phyloP scores from a whole-genome alignment of 2,888 invertebrate genomes.

The Oligia fasciuncula region DNA sequence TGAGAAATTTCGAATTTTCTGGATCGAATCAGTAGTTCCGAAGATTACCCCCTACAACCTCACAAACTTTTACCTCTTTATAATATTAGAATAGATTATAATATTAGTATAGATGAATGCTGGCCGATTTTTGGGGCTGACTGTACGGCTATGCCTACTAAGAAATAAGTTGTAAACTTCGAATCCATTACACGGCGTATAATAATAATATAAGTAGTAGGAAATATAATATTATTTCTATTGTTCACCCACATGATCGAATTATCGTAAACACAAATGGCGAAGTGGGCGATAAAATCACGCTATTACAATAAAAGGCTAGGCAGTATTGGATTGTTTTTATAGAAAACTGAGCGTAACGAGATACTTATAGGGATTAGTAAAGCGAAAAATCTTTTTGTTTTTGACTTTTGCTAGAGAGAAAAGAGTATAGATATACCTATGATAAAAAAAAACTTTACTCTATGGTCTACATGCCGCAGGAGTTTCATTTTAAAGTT shows the following conservation, averaged over 20 bases:
- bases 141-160: too few relatives aligned
- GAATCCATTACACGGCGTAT: not conserved
- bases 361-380: not conserved
- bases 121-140: not conserved
- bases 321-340: conserved; percentile 24
- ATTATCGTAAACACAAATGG: conserved; percentile 59
- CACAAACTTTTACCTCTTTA: too few relatives aligned
- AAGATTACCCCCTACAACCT: too few relatives aligned
- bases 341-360: conserved; percentile 28
- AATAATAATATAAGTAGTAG: conserved; percentile 2
- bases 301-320: conserved; percentile 47
- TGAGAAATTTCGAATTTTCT: too few relatives aligned
- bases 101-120: too few relatives aligned
- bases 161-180: not conserved
- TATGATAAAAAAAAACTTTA: not conserved
- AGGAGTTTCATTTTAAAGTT: too few relatives aligned
- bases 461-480: not conserved
- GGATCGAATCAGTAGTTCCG: too few relatives aligned
- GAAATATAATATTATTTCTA: conserved; percentile 49
- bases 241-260: conserved; percentile 39
- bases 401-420: not conserved
- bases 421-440: not conserved
- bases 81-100: too few relatives aligned
- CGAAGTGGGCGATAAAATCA: conserved; percentile 47
- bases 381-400: not conserved